These are phyloP conservation scores for Gibbula magus DNA, from an alignment of 2,888 invertebrate species.

Conservation along the genomic window DNA sequence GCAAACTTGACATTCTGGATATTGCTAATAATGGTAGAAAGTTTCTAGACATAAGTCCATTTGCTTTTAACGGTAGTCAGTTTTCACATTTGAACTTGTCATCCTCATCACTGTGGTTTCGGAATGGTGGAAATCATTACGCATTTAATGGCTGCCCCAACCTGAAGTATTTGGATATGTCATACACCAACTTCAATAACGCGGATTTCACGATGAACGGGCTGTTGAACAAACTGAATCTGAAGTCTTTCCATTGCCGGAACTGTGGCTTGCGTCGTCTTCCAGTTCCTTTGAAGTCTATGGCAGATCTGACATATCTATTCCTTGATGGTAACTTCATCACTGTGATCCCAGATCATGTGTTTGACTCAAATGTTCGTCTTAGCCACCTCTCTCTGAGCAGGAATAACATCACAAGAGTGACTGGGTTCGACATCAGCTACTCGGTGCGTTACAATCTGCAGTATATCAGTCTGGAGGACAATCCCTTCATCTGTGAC, in stretches of 20 bases:
- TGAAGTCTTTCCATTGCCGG: background rate
- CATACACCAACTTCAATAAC: background rate
- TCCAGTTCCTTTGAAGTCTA: background rate
- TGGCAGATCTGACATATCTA: background rate
- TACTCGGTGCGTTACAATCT: background rate
- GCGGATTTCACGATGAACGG: background rate
- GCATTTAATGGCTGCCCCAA: background rate
- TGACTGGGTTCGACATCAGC: background rate
- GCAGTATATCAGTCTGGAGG: background rate
- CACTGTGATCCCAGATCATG: background rate
- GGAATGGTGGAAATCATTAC: too few relatives aligned
- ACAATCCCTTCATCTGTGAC: conserved; percentile 1
- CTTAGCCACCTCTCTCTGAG: background rate
- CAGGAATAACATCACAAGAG: background rate
- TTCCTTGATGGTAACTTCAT: background rate
- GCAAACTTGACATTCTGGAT: background rate
- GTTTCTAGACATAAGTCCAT: background rate
- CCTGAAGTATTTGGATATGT: background rate
- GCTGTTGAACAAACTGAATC: background rate
- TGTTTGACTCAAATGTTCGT: background rate
- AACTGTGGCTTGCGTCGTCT: background rate
- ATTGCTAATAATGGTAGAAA: background rate
- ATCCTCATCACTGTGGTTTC: background rate
- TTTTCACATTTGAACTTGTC: background rate
- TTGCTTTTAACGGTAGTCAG: background rate